Base-by-base conservation (phyloP, 1,140 invertebrate genomes). In the Diachasma alloeum region DNA sequence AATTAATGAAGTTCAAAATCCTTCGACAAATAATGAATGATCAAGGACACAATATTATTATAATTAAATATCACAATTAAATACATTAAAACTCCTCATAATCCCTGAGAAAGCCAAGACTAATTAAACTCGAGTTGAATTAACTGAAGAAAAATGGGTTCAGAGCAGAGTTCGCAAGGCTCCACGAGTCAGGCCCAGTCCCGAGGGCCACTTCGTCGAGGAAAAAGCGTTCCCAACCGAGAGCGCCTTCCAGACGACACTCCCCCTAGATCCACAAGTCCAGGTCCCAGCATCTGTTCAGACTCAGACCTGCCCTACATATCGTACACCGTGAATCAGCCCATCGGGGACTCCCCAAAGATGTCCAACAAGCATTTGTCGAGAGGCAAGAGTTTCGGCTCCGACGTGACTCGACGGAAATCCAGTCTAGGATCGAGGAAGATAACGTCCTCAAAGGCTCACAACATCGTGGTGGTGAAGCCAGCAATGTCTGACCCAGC, bases 261-360 rank as follows among this genome's bases (percentile, higher is more conserved):
- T 13, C 89, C 92, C 13, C 93, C 93, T 9, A 91, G 93, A 15
- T 94, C 94, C 72, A 94, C 91, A 0, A 95, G 94, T 17, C 96
- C 96, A 0, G 94, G 96, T 4, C 94, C 95, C 0, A 97, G 96
- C 82, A 93, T 97, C 37, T 97, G 96, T 85, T 96, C 94, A 0
- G 95, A 96, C 86, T 94, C 95, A 0, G 97, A 98, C 87, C 91
- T 98, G 75, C 97, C 97, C 0, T 99, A 98, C 84, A 97, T 98
- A 83, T 97, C 97, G 0, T 98, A 97, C 80, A 97, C 96, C 0
- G 95, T 97, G 0, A 97, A 97, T 86, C 91, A 96, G 78, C 96
- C 97, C 13, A 98, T 98, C 78, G 96, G 96, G 81, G 93, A 96
- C 87, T 96, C 95, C 6, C 94, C 94, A 26, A 95, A 96, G 85